Evolutionary conservation across 2,113 vertebrate genomes (phyloP), one percentile per base, ranked within the genome.

Genomic region (Bubo blakistoni): DNA sequence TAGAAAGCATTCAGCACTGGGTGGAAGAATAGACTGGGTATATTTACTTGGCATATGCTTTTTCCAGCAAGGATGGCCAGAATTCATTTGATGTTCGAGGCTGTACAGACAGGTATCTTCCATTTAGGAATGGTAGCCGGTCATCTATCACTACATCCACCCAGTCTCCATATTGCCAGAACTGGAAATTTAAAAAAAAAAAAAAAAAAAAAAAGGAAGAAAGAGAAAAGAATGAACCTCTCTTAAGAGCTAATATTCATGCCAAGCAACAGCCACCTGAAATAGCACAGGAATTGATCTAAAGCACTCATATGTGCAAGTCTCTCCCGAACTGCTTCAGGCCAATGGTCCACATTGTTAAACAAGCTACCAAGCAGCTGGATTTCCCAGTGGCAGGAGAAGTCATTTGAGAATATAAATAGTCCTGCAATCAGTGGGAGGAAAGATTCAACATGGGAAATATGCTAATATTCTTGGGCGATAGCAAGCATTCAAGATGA

Each of bases 51-150:
- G 99, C 98, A 57, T 99, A 99, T 15, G 99, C 99, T 95, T 99
- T 99, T 97, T 99, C 99, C 95, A 99, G 90, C 81, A 99, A 98
- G 40, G 99, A 98, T 66, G 99, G 99, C 99, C 99, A 99, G 97
- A 99, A 99, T 92, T 99, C 99, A 52, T 98, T 98, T 58, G 86
- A 96, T 69, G 97, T 85, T 94, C 98, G 65, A 46, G 98, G 97
- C 2, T 92, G 84, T 22, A 98, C 98, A 13, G 95, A 98, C 51
- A 98, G 84, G 95, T 92, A 98, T 30, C 49, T 82, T 57, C 89
- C 94, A 63, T 82, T 88, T 9, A 96, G 49, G 82, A 94, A 59
- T 8, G 98, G 98, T 78, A 98, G 95, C 5, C 71, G 96, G 82
- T 98, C 98, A 11, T 98, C 98, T 47, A 98, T 96, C 88, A 98